Evolutionary conservation across 2,888 invertebrate genomes (phyloP).

Genomic region (Stenodema calcarata): DNA sequence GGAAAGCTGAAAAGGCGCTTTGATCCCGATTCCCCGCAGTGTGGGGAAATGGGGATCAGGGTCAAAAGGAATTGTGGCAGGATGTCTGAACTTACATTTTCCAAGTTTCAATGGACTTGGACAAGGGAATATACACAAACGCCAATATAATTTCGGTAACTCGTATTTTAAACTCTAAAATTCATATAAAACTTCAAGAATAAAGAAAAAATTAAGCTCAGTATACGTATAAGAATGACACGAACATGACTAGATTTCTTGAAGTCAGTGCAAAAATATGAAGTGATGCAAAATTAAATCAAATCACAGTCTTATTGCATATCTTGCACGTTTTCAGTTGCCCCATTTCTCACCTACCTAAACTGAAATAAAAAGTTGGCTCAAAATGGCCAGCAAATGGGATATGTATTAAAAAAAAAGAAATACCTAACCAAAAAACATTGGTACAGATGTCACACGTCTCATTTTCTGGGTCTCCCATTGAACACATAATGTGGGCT

Average conservation of each 20-base stretch:
- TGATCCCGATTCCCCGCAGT: conserved; percentile 23
- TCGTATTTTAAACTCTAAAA: conserved; percentile 1
- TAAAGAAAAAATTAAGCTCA: neutral
- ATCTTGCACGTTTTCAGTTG: too few relatives aligned
- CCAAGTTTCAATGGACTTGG: neutral
- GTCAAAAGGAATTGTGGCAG: neutral
- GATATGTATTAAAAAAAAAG: neutral
- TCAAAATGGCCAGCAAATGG: too few relatives aligned
- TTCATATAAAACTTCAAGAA: neutral
- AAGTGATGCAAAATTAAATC: neutral
- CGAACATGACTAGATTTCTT: neutral
- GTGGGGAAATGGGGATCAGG: conserved; percentile 18
- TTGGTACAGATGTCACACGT: conserved; percentile 23
- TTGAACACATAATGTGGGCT: conserved; percentile 31
- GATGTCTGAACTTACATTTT: neutral
- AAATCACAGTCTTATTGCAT: neutral
- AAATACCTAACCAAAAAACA: neutral
- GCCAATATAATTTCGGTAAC: conserved; percentile 4
- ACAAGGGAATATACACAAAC: neutral
- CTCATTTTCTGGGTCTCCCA: conserved; percentile 36
- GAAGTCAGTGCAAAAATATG: neutral
- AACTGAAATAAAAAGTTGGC: too few relatives aligned
- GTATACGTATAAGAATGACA: neutral
- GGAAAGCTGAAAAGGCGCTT: neutral
- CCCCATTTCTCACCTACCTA: too few relatives aligned